These are phyloP conservation scores for Acanthisitta chloris DNA, from an alignment of 2,113 vertebrate genomes.

Conservation along the genomic window DNA sequence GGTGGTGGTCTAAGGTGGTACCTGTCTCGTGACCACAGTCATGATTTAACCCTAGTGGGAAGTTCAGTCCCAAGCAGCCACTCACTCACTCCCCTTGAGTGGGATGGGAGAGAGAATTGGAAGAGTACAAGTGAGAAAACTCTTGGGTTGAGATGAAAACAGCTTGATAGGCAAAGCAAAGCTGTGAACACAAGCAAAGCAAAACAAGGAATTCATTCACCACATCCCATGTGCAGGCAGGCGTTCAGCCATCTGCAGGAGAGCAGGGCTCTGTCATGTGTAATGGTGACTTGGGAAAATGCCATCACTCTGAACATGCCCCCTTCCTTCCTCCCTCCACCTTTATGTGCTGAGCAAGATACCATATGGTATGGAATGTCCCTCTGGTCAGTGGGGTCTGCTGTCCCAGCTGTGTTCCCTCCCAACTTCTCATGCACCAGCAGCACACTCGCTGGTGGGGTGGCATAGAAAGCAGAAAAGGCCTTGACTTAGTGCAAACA, in stretches of 20 bases:
- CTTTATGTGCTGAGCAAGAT: neutral
- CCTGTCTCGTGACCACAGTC: neutral
- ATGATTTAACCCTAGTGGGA: neutral
- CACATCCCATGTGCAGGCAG: neutral
- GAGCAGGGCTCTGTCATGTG: neutral
- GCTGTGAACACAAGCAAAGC: neutral
- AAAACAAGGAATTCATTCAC: neutral
- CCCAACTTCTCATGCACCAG: neutral
- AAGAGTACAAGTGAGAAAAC: neutral
- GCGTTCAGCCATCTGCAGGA: neutral
- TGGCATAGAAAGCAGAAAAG: neutral
- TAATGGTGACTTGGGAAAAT: neutral
- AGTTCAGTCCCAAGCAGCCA: neutral
- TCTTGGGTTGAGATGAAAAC: neutral
- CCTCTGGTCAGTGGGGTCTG: neutral
- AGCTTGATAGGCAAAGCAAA: neutral
- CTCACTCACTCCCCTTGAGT: accelerated
- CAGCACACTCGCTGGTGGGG: neutral
- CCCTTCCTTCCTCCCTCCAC: neutral
- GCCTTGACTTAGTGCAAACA: neutral
- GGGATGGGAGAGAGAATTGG: neutral
- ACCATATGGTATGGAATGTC: accelerated
- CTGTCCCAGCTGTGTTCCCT: neutral
- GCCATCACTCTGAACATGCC: neutral
- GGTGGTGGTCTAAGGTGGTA: neutral